Conservation (phyloP, 2,797 vertebrate species). For the Catostomus latipinnis region DNA sequence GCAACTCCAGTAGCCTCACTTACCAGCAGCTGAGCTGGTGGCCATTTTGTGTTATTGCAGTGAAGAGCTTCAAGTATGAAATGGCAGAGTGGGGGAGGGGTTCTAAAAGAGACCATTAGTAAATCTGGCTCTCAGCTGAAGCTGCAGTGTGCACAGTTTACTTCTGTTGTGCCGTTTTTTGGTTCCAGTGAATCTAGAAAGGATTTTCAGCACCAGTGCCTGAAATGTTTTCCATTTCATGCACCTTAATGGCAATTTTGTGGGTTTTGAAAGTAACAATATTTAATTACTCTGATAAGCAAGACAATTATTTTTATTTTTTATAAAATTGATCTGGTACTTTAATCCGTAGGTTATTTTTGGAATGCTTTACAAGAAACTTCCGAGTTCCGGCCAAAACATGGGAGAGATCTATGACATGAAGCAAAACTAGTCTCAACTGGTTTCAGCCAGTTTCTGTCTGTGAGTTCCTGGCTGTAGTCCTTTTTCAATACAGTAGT, state of each 20-base stretch:
- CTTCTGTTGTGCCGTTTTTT: not conserved
- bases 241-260: not conserved
- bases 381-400: not conserved
- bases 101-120: conserved; percentile 30
- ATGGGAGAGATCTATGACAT: not conserved
- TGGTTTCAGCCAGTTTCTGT: conserved; percentile 34
- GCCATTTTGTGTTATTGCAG: conserved; percentile 57
- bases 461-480: conserved; percentile 1
- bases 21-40: conserved; percentile 37
- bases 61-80: conserved; percentile 20
- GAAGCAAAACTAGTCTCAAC: conserved; percentile 7
- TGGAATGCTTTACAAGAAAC: not conserved
- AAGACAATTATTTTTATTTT: not conserved
- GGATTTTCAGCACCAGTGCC: not conserved
- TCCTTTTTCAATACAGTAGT: not conserved
- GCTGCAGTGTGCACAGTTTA: not conserved
- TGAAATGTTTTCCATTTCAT: not conserved
- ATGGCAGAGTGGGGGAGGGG: conserved; percentile 31
- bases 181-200: not conserved
- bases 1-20: conserved; percentile 8
- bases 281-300: not conserved
- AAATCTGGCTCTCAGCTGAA: not conserved
- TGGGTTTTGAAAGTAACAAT: not conserved
- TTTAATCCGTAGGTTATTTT: not conserved
- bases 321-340: too few species aligned